These are phyloP conservation scores for Catocala nupta DNA, from an alignment of 2,888 invertebrate species.

Conservation along the genomic window DNA sequence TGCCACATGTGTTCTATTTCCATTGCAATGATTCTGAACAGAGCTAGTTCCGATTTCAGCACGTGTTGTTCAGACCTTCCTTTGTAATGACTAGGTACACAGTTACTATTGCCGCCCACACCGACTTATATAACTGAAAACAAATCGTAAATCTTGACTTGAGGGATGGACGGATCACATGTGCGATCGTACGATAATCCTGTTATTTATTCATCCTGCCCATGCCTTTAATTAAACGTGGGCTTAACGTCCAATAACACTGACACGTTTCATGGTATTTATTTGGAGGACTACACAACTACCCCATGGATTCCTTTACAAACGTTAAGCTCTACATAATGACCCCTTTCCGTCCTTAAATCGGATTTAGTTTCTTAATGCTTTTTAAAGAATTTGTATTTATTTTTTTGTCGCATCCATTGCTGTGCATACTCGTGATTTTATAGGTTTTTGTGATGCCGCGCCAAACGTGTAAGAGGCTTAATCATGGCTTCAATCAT, in stretches of 20 bases:
- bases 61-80: conserved; percentile 20
- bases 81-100: conserved; percentile 22
- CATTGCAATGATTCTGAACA: conserved; percentile 36
- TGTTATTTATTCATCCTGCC: conserved; percentile 77
- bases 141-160: conserved; percentile 55
- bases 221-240: conserved; percentile 72
- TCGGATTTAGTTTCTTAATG: conserved; percentile 41
- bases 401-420: conserved; percentile 29
- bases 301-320: conserved; percentile 58
- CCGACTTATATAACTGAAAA: conserved; percentile 48
- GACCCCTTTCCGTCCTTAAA: conserved; percentile 63
- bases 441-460: conserved; percentile 19
- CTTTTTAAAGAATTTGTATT: conserved; percentile 42
- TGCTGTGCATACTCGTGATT: conserved; percentile 24
- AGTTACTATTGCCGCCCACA: conserved; percentile 24
- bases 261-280: conserved; percentile 72
- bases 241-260: conserved; percentile 63
- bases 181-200: conserved; percentile 79
- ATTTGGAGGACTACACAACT: conserved; percentile 58
- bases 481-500: conserved; percentile 24
- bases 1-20: conserved; percentile 37
- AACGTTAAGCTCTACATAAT: conserved; percentile 69
- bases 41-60: conserved; percentile 20
- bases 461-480: conserved; percentile 25
- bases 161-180: conserved; percentile 62